Conservation (phyloP, 2,113 vertebrate genomes). For the Chascanopsetta lugubris region DNA sequence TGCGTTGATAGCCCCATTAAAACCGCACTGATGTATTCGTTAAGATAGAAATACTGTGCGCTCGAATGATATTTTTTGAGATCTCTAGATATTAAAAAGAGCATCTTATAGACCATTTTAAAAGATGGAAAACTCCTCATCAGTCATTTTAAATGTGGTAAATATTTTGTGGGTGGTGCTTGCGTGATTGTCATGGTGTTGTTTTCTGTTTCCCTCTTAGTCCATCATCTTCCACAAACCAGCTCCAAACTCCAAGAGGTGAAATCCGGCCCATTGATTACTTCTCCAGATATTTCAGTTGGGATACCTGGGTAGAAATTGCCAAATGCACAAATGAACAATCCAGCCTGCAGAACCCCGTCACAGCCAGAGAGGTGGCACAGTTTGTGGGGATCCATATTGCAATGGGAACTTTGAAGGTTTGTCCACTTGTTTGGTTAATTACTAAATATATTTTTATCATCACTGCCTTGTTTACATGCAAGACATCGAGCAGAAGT, state of each 20-base stretch:
- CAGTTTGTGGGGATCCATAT: conserved; percentile 83
- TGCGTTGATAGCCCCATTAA: too few species aligned
- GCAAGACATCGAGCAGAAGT: not conserved
- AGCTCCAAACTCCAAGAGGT: conserved; percentile 4
- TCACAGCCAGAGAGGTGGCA: conserved; percentile 75
- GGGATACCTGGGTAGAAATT: conserved; percentile 79
- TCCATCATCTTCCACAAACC: conserved; percentile 20
- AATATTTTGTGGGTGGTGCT: not conserved
- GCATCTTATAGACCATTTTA: too few species aligned
- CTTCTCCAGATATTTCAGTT: conserved; percentile 76
- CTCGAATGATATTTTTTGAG: too few species aligned
- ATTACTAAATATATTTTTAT: too few species aligned
- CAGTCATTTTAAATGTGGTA: not conserved
- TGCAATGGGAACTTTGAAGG: conserved; percentile 84
- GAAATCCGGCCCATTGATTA: conserved; percentile 71
- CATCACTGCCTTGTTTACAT: not conserved
- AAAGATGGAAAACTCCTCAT: not conserved
- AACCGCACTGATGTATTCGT: too few species aligned
- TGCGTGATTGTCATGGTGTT: not conserved
- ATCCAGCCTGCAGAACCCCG: conserved; percentile 41
- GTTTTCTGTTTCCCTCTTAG: conserved; percentile 15
- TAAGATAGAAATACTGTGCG: too few species aligned
- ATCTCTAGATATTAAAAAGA: not conserved
- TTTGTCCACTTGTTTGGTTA: conserved; percentile 44
- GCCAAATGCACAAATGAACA: conserved; percentile 64